Evolutionary conservation across 2,797 vertebrate genomes (phyloP).

Genomic region (Platyrinchus mystaceus): DNA sequence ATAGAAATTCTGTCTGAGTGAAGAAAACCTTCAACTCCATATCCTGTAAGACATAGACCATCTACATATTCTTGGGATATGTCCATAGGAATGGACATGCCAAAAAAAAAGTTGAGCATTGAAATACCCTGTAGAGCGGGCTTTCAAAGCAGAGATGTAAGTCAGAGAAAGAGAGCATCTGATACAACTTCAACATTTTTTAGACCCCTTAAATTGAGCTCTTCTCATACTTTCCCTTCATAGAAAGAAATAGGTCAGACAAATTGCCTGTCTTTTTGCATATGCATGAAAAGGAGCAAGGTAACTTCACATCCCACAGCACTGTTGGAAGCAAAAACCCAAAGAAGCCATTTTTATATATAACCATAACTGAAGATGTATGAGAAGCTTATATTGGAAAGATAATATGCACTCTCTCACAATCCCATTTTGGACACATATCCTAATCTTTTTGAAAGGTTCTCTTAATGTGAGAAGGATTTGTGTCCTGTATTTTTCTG

Average conservation of each 20-base stretch:
- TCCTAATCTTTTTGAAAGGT: background rate
- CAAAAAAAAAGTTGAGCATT: background rate
- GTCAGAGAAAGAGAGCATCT: background rate
- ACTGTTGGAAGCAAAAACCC: background rate
- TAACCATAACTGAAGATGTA: background rate
- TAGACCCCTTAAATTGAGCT: background rate
- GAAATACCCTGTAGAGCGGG: background rate
- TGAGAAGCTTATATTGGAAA: background rate
- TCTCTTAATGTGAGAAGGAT: background rate
- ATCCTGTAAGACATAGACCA: background rate
- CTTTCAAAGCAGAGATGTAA: background rate
- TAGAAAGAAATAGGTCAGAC: slow-evolving; percentile 18
- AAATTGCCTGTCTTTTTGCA: background rate
- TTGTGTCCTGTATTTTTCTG: background rate
- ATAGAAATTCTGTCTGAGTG: background rate
- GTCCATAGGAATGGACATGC: background rate
- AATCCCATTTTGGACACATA: background rate
- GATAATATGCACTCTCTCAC: background rate
- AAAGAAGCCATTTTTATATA: background rate
- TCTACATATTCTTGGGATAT: background rate
- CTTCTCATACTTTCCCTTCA: background rate
- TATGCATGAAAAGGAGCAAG: slow-evolving; percentile 4
- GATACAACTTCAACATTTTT: background rate
- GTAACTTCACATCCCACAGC: background rate
- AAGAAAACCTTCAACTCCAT: background rate